Percentiles rank a stretch among this genome's conserved stretches.
Evolutionary conservation across 2,888 invertebrate genomes (phyloP).

Genomic region (Agriotes lineatus): DNA sequence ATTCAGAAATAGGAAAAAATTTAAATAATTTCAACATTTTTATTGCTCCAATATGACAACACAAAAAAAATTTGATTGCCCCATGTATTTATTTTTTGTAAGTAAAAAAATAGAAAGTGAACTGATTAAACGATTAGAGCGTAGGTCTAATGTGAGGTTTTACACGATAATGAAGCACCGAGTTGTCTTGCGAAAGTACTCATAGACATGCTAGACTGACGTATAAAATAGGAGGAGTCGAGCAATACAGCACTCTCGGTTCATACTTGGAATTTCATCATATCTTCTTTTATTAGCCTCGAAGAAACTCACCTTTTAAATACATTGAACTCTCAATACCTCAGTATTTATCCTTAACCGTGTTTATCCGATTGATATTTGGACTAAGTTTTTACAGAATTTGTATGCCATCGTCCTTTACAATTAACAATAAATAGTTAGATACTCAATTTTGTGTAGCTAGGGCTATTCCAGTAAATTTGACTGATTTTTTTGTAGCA

Average conservation of each 20-base stretch:
- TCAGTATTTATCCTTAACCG: neutral
- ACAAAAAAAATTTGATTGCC: no score
- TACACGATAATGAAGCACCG: neutral
- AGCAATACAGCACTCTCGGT: neutral
- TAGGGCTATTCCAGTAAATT: conserved; percentile 22
- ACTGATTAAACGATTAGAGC: no score
- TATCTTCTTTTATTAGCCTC: no score
- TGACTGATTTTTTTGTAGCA: conserved; percentile 37
- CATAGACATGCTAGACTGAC: neutral
- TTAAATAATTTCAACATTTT: no score
- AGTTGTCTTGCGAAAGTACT: neutral
- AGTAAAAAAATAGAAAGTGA: no score
- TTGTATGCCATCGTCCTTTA: neutral
- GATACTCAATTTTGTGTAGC: conserved; percentile 30
- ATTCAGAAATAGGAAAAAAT: no score
- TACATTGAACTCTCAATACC: neutral
- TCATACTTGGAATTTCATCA: no score
- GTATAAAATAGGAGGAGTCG: neutral
- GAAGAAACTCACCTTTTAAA: no score
- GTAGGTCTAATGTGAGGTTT: no score
- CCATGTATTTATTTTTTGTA: no score
- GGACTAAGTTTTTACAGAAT: conserved; percentile 4
- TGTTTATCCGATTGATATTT: neutral
- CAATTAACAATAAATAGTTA: neutral
- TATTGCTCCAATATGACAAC: no score